Evolutionary conservation across 2,888 invertebrate genomes (phyloP).

Genomic region (Melolontha melolontha): DNA sequence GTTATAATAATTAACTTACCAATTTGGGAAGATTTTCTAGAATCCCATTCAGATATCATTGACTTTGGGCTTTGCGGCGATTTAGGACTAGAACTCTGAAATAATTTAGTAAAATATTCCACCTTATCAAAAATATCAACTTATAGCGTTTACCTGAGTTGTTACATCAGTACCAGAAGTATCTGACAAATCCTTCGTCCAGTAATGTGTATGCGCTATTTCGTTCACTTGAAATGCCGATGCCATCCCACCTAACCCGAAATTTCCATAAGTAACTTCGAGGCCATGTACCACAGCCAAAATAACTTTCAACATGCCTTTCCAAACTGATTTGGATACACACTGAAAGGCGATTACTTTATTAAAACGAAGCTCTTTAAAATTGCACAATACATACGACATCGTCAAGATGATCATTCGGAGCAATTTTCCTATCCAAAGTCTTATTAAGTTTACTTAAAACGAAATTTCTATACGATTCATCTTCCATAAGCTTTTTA

Average conservation of each 20-base stretch:
- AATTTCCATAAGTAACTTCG: conserved; percentile 91
- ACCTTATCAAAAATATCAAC: neutral
- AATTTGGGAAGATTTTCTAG: conserved; percentile 77
- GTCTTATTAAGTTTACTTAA: conserved; percentile 95
- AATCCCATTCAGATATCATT: conserved; percentile 70
- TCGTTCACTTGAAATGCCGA: conserved; percentile 97
- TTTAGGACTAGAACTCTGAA: conserved; percentile 73
- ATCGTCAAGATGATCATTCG: conserved; percentile 97
- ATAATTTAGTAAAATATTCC: neutral
- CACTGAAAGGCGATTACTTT: conserved; percentile 71
- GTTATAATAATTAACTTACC: conserved; percentile 63
- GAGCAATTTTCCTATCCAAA: conserved; percentile 90
- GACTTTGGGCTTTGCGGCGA: conserved; percentile 74
- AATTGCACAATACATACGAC: conserved; percentile 77
- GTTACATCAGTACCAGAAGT: conserved; percentile 65
- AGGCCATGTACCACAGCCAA: conserved; percentile 91
- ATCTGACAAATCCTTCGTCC: conserved; percentile 86
- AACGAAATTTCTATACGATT: conserved; percentile 96
- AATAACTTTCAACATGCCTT: conserved; percentile 94
- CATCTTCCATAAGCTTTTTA: conserved; percentile 98
- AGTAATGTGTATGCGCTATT: conserved; percentile 98
- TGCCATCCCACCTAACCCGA: conserved; percentile 97
- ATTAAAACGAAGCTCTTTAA: conserved; percentile 15
- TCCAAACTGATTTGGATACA: conserved; percentile 91
- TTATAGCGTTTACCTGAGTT: conserved; percentile 55